These are phyloP conservation scores for Limonius californicus DNA, from an alignment of 1,140 invertebrate species.

Conservation along the genomic window DNA sequence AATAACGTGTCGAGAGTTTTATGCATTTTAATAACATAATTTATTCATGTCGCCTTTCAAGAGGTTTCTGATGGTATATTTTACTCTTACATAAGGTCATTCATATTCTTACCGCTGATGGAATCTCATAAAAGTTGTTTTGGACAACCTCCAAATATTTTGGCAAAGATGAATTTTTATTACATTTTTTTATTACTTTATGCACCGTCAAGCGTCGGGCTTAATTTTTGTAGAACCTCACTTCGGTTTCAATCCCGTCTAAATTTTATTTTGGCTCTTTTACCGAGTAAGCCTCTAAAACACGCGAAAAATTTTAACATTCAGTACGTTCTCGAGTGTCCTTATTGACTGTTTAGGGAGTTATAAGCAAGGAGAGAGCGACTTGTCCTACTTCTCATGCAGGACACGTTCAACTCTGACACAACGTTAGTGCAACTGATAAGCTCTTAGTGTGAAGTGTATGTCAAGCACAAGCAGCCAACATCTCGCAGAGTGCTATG, in stretches of 20 bases:
- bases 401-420: not conserved
- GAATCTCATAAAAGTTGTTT: conserved; percentile 6
- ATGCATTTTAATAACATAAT: conserved; percentile 24
- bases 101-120: conserved; percentile 19
- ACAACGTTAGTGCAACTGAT: conserved; percentile 1
- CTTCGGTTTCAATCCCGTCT: no score
- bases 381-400: not conserved
- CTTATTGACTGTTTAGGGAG: not conserved
- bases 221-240: no score
- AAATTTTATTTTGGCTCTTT: no score
- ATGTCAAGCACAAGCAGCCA: not conserved
- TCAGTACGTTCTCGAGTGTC: not conserved
- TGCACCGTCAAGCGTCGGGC: not conserved
- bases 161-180: not conserved
- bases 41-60: conserved; percentile 27
- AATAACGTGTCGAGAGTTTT: conserved; percentile 31
- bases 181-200: conserved; percentile 6
- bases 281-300: no score
- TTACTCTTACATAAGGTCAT: conserved; percentile 22
- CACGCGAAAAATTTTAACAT: not conserved
- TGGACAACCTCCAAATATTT: not conserved
- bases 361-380: not conserved
- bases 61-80: conserved; percentile 23
- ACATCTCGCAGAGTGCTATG: not conserved
- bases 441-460: conserved; percentile 1